Evolutionary conservation across 2,797 vertebrate genomes (phyloP), one percentile per base, ranked within the genome.

Genomic region (Oreochromis mossambicus): DNA sequence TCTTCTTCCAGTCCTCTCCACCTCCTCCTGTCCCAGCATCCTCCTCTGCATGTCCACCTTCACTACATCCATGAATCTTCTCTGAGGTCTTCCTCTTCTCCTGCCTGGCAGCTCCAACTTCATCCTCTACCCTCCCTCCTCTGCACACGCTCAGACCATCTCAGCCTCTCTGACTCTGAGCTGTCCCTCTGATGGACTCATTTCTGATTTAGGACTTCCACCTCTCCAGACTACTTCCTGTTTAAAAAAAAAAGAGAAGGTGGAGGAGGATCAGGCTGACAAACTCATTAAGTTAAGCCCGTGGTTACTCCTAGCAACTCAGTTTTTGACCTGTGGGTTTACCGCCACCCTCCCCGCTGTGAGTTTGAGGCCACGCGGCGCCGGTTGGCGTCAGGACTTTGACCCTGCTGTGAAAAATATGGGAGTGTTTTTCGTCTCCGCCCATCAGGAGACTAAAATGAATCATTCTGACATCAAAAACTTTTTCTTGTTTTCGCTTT

Each of bases 321-420:
- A 6, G 36, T 68, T 41, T 24, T 36, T 68, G 63, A 41, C 38
- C 63, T 2, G 7, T 4, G 3, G 13, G 63, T 15, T 38, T 26
- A 68, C 13, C 2, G 4, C 41, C 21, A 46, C 10, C 21, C 2
- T 43, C 5, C 5, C 38, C 0, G 3, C 63, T 14, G 36, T 21
- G 66, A 24, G 38, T 26, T 46, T 43, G 38, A 46, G 66, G 21
- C 21, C 38, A 43, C 6, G 38, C 1, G 0, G 21, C 1, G 19
- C 11, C 2, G 2, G 21, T 17, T 43, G 14, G 36, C 3, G 0
- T 24, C 0, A 0, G 36, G 61, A 41, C 61, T 38, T 68, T 43
- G 36, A 43, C 66, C 38, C 66, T 70, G 66, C 21, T 70, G 15
- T 17, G 3, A 70, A 70, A 43, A 26, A 17, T 43, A 43, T 26